A percentile compares a stretch with the other conserved stretches of the same genome.
These are phyloP conservation scores for Amphimedon queenslandica DNA, from an alignment of 37 sponge, comb jelly and placozoan species.

Conservation along the genomic window DNA sequence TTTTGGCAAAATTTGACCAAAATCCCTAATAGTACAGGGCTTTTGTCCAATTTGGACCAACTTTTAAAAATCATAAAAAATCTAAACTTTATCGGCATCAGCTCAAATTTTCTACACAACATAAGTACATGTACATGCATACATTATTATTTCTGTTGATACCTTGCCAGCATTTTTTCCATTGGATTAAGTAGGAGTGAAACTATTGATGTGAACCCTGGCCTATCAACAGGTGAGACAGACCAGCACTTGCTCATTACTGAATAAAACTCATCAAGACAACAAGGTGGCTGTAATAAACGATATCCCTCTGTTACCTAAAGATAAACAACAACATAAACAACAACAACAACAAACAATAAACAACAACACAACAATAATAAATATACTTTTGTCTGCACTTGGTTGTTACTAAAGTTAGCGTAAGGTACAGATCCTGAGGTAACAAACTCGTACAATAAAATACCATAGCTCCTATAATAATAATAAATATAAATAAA, in stretches of 20 bases:
- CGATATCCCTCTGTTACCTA: constrained; percentile 79
- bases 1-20: too few species aligned
- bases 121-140: too few species aligned
- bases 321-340: not conserved
- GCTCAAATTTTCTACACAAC: too few species aligned
- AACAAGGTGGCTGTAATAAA: constrained; percentile 68
- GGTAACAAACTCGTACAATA: constrained; percentile 82
- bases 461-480: constrained; percentile 81
- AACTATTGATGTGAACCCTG: constrained; percentile 54
- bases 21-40: too few species aligned
- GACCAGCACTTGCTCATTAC: constrained; percentile 80
- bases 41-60: too few species aligned
- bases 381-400: constrained; percentile 41
- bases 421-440: constrained; percentile 83
- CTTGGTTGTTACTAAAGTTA: constrained; percentile 65
- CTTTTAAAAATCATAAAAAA: too few species aligned
- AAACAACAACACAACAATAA: not conserved
- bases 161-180: constrained; percentile 10
- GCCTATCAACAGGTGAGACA: constrained; percentile 49
- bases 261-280: constrained; percentile 60
- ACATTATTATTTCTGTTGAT: not conserved
- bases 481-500: not conserved
- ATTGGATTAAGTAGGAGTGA: constrained; percentile 44
- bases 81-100: too few species aligned
- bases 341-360: not conserved